These are phyloP conservation scores for Drosophila fulvimacula DNA, from an alignment of 2,888 invertebrate genomes.

Conservation along the genomic window DNA sequence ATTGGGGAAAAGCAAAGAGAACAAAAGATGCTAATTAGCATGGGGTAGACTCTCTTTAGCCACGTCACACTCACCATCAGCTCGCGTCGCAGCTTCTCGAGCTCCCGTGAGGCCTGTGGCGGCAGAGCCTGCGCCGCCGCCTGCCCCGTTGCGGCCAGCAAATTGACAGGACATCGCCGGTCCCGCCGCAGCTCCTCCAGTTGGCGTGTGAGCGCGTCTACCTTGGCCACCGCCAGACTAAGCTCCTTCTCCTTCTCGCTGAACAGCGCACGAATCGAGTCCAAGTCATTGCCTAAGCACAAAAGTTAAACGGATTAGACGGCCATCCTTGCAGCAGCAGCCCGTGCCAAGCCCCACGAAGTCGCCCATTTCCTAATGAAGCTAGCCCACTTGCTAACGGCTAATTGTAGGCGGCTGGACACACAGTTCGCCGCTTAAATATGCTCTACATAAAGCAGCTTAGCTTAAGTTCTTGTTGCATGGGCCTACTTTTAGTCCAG, in stretches of 20 bases:
- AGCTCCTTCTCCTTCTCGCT: slow-evolving; percentile 99
- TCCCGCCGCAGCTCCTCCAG: slow-evolving; percentile 94
- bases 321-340: slow-evolving; percentile 6
- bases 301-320: slow-evolving; percentile 52
- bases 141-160: slow-evolving; percentile 77
- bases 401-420: slow-evolving; percentile 26
- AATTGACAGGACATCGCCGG: slow-evolving; percentile 86
- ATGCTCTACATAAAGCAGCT: slow-evolving; percentile 3
- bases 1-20: not conserved
- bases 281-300: slow-evolving; percentile 94
- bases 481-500: not conserved
- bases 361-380: slow-evolving; percentile 17
- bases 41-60: not conserved
- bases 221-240: slow-evolving; percentile 98
- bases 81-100: slow-evolving; percentile 96
- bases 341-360: not conserved
- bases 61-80: slow-evolving; percentile 89
- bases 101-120: slow-evolving; percentile 92
- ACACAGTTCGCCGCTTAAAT: slow-evolving; percentile 14
- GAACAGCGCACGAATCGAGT: slow-evolving; percentile 97
- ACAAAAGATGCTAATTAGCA: slow-evolving; percentile 9
- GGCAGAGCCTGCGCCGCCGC: slow-evolving; percentile 86
- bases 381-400: slow-evolving; percentile 20
- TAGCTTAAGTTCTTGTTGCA: not conserved
- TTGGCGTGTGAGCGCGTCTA: slow-evolving; percentile 97